phyloP scores from a whole-genome alignment of 1,140 invertebrate genomes.

The Pseudomyrmex cubaensis region DNA sequence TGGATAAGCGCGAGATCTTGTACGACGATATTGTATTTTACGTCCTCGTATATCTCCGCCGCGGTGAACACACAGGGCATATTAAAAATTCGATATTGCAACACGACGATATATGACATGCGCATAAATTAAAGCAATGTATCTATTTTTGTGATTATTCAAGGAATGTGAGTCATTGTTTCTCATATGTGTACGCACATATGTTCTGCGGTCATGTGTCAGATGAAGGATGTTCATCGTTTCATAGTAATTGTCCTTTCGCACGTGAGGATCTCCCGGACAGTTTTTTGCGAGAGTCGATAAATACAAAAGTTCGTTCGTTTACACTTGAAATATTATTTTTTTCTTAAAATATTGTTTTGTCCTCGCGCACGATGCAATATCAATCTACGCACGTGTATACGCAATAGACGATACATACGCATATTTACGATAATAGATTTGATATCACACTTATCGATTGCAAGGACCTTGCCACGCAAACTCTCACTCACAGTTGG shows the following conservation, averaged over 20 bases:
- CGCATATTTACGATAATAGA: constrained; percentile 22
- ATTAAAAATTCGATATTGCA: no score
- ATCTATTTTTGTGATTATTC: no score
- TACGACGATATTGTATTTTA: no score
- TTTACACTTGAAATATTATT: background rate
- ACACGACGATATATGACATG: background rate
- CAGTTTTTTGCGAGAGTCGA: background rate
- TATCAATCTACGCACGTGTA: background rate
- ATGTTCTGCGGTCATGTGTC: background rate
- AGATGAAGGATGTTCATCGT: background rate
- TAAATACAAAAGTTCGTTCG: background rate
- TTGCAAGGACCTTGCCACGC: constrained; percentile 28
- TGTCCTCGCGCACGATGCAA: background rate
- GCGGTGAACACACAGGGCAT: no score
- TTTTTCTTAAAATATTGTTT: background rate
- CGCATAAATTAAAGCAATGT: no score
- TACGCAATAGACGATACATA: background rate
- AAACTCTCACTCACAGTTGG: constrained; percentile 9
- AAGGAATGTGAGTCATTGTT: no score
- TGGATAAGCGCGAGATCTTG: background rate
- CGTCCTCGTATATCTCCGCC: no score
- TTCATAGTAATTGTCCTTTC: background rate
- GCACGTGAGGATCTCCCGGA: background rate
- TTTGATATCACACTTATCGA: constrained; percentile 31
- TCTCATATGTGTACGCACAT: background rate